Evolutionary conservation across 2,797 vertebrate genomes (phyloP), one percentile per base, ranked within the genome.

Genomic region (Eremophila alpestris): DNA sequence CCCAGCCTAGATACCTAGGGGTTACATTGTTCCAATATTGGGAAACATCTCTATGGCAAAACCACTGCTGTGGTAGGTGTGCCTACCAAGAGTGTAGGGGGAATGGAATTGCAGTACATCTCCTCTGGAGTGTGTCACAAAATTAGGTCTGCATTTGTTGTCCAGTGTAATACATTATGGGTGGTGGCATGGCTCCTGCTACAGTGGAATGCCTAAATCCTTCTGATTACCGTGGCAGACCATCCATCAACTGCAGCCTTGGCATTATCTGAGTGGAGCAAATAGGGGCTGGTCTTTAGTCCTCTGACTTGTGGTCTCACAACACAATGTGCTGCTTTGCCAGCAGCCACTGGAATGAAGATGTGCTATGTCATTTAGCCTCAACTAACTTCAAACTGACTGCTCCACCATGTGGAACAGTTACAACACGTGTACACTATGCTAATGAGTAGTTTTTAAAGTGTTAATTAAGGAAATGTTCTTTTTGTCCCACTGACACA

Each of bases 401-500:
- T 87, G 62, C 87, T 92, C 41, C 17, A n/a, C 6, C 49, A 16
- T 20, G 12, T 85, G 58, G 70, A 80, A 21, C 80, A 79, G 30
- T 94, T 95, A 55, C 40, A 94, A 74, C 46, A 36, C 21, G 12
- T 74, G n/a, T 32, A 18, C 5, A 3, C 16, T 19, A 1, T 74
- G 30, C 83, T 82, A 74, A 27, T 75, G 88, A 70, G 56, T 92
- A 30, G 67, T 69, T 78, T 69, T 29, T 13, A 8, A 90, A 90
- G 36, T 67, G 93, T 93, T 90, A 90, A 69, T 90, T 85, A 62
- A 79, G 73, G 80, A 93, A 41, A 38, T 40, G 4, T 58, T 80
- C 30, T 65, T 83, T 69, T 32, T 19, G 6, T 84, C 84, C 75
- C 65, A 10, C 60, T 86, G 67, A 65, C 36, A 22, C 19, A 24